Evolutionary conservation across 2,888 invertebrate genomes (phyloP), one percentile per base, ranked within the genome.

Genomic region (Napeogenes inachia): DNA sequence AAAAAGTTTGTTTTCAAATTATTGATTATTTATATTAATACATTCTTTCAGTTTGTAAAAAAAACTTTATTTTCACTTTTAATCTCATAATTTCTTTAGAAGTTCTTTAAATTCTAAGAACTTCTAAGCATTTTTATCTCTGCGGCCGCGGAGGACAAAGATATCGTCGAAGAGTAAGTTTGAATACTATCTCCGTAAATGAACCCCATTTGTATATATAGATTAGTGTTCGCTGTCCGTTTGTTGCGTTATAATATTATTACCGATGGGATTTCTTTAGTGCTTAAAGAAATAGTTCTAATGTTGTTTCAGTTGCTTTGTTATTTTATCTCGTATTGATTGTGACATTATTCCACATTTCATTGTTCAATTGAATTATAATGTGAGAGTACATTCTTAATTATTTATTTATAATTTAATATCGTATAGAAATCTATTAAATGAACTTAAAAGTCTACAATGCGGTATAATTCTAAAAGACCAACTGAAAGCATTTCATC

Each of bases 121-220:
- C 53, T 32, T 70, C 71, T 64, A 62, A 32, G 21, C 33, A 10
- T 71, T 64, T 2, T 1, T 59, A 64, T 33, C 46, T 75, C 76
- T 77, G 57, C 45, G 54, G 57, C 65, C 57, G 70, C 73, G 66
- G 67, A 62, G 75, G 75, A 83, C 87, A 85, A 84, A 85, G 86
- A 84, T 86, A 86, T 85, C 81, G 82, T 77, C 78, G 75, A 74
- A 74, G 79, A 76, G 76, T 71, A 78, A 79, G 78, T 79, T 77
- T 82, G 81, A 85, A 85, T 81, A 75, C 78, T 87, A 87, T 87
- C 87, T 81, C 73, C 69, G 81, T 78, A 85, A 85, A 84, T 84
- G 85, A 85, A 82, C 81, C 76, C 74, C 77, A 72, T 79, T 80
- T 76, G 77, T 75, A 62, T 63, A 64, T 64, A 66, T 68, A 64